Base-by-base conservation (phyloP, 2,888 invertebrate species). In the Caenorhabditis angaria region DNA sequence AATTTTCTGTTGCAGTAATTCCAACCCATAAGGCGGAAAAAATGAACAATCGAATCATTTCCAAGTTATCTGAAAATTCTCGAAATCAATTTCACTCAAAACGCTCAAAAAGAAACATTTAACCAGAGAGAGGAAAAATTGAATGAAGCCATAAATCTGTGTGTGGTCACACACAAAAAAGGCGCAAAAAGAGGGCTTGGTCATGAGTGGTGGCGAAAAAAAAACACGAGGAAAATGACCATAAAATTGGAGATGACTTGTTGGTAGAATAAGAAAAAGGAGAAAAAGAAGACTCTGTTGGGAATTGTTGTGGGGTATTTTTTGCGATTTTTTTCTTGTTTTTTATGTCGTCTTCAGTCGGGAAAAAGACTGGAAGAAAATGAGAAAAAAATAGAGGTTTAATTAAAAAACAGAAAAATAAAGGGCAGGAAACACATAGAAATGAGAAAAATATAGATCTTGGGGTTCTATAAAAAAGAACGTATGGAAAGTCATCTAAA, bases 241-340 rank as follows among this genome's bases (percentile, higher is more conserved):
- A 41, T 41, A 41, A 41, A 41, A 41, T 41, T 3, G 18, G 5
- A 32, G 32, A 32, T 32, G 32, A 32, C 32, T 32, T 32, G 41
- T 12, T n/a, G n/a, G n/a, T n/a, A n/a, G n/a, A n/a, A n/a, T n/a
- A n/a, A n/a, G n/a, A n/a, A n/a, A n/a, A n/a, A 53, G 22, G 22
- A 27, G 12, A 27, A 27, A n/a, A 59, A 59, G n/a, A 59, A 10
- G n/a, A 22, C 28, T 59, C 25, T 41, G 22, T 47, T 47, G 47
- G n/a, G 47, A 59, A 22, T 32, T 41, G 41, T 47, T 50, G 8
- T 58, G 27, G 35, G 35, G 35, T 35, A 35, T 50, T 50, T 24
- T 24, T 50, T 50, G 50, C 50, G 50, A 50, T 24, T 50, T 48
- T 50, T 24, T 22, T 24, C 50, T 6, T 24, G n/a, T 24, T 50